Conservation (phyloP, 2,888 invertebrate genomes). For the Lasioglossum pauxillum region DNA sequence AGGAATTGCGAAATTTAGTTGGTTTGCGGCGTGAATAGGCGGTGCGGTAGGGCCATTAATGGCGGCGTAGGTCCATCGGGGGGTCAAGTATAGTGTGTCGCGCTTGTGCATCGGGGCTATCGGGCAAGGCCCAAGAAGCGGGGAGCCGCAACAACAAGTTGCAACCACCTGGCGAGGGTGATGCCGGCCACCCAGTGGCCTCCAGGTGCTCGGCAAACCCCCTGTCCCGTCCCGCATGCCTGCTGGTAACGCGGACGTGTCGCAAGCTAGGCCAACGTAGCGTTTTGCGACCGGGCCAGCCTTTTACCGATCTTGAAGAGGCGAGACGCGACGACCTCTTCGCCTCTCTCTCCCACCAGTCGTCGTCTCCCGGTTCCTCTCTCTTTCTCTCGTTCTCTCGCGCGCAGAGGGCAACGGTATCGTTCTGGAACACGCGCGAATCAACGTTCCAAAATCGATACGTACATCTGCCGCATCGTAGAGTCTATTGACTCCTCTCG, state of each 20-base stretch:
- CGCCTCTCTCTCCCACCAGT: background rate
- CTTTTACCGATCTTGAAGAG: background rate
- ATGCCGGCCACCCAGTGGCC: constrained; percentile 76
- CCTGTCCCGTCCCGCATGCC: constrained; percentile 68
- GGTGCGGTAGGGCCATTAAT: background rate
- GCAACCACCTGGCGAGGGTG: constrained; percentile 80
- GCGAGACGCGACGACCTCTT: background rate
- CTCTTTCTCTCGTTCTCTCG: constrained; percentile 9
- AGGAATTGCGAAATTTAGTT: background rate
- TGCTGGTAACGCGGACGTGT: constrained; percentile 47
- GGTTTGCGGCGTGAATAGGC: background rate
- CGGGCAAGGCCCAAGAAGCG: constrained; percentile 58
- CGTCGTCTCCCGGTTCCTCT: constrained; percentile 34
- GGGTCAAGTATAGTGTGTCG: constrained; percentile 12
- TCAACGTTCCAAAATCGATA: constrained; percentile 71
- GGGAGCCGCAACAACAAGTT: constrained; percentile 80
- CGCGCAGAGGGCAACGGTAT: constrained; percentile 60
- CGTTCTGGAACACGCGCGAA: constrained; percentile 69
- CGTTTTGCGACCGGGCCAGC: constrained; percentile 16
- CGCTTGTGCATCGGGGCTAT: constrained; percentile 15
- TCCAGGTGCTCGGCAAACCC: constrained; percentile 79
- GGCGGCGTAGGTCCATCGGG: background rate
- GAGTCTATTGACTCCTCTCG: constrained; percentile 68
- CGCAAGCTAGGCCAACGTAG: background rate
- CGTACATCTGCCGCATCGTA: constrained; percentile 70